Percentiles rank a stretch among this genome's conserved stretches.
These are phyloP conservation scores for Mellivora capensis DNA, from an alignment of 2,113 vertebrate genomes.

Conservation along the genomic window DNA sequence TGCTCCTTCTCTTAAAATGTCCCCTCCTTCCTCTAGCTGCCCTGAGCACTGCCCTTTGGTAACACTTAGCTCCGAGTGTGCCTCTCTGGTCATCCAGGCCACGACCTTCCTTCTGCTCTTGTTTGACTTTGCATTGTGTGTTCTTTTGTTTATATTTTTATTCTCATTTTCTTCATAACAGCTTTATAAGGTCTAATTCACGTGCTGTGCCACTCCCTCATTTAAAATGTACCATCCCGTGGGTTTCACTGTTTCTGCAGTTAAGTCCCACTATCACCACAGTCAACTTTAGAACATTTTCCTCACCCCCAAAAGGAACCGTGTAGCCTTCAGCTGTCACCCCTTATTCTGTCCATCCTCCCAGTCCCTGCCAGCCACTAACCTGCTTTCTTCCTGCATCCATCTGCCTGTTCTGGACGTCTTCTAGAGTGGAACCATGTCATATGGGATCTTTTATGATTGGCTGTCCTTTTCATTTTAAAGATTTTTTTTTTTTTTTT, in stretches of 20 bases:
- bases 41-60: background rate
- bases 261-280: accelerated
- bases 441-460: background rate
- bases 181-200: background rate
- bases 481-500: background rate
- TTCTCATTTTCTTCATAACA: background rate
- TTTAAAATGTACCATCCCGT: background rate
- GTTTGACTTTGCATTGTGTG: background rate
- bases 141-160: background rate
- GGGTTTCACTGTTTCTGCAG: background rate
- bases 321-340: background rate
- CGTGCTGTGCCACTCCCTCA: background rate
- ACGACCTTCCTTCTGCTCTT: background rate
- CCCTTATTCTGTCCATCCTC: accelerated
- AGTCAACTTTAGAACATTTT: background rate
- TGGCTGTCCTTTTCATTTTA: background rate
- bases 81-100: background rate
- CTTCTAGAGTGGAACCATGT: background rate
- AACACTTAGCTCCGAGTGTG: background rate
- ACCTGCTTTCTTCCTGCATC: background rate
- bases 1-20: background rate
- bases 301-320: background rate
- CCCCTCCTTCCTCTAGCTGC: too few relatives aligned
- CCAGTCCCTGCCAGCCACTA: background rate
- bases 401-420: background rate